phyloP scores from a whole-genome alignment of 2,888 invertebrate species.

The Drosophila mimetica region DNA sequence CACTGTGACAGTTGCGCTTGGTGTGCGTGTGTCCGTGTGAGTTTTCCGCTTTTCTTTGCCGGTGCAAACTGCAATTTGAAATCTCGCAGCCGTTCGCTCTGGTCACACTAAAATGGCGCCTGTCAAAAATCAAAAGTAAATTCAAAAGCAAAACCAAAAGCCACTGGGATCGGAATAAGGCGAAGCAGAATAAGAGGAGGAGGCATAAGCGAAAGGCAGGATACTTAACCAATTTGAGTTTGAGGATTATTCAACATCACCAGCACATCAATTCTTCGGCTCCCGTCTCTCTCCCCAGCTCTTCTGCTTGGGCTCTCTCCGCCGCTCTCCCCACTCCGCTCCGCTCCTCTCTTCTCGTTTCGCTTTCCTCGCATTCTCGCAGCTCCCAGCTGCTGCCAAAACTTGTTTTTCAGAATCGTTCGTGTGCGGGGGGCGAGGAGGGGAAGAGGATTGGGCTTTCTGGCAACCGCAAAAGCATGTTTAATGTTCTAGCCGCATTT shows the following conservation, averaged over 20 bases:
- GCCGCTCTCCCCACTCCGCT: background rate
- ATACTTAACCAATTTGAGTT: conserved; percentile 33
- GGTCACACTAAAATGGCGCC: conserved; percentile 62
- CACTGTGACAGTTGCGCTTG: conserved; percentile 32
- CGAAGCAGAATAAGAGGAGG: conserved; percentile 4
- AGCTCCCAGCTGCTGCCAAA: conserved; percentile 51
- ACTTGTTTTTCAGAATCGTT: conserved; percentile 39
- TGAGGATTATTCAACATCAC: conserved; percentile 40
- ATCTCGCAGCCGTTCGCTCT: conserved; percentile 8
- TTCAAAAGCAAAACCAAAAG: background rate
- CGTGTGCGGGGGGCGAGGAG: background rate
- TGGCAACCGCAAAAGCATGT: conserved; percentile 38
- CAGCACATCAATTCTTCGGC: conserved; percentile 26
- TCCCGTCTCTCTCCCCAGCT: background rate
- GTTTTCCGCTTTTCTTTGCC: conserved; percentile 38
- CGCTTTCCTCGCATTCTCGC: conserved; percentile 40
- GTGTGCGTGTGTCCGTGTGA: conserved; percentile 13
- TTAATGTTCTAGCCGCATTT: conserved; percentile 31
- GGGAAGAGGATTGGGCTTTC: conserved; percentile 1
- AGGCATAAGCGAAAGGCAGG: conserved; percentile 12
- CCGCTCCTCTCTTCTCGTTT: conserved; percentile 13
- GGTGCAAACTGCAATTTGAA: conserved; percentile 37
- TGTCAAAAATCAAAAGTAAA: conserved; percentile 48
- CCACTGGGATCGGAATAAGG: conserved; percentile 22
- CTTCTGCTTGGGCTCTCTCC: background rate